Evolutionary conservation across 1,140 invertebrate genomes (phyloP), one percentile per base, ranked within the genome.

Genomic region (Spodoptera litura): DNA sequence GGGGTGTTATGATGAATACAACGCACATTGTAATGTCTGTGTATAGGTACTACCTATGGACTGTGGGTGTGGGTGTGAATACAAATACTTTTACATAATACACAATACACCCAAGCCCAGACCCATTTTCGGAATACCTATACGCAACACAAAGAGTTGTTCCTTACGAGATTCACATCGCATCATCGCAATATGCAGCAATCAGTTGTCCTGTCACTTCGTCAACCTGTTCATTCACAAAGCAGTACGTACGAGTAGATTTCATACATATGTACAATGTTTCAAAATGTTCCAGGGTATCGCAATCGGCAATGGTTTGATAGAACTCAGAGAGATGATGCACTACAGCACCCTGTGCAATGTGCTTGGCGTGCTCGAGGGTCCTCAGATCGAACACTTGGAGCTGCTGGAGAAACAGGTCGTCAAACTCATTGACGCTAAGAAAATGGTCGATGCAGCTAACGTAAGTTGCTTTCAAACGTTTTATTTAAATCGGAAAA

Each of bases 221-320:
- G 6, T 10, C 0, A 44, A 44, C 20, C 20, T 0, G 20, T 20
- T 20, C 31, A 31, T 31, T 31, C 25, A 10, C 3, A 20, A 10
- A 59, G 6, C 20, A 20, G 20, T 20, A 20, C 20, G 20, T 20
- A 59, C 15, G 53, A 20, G 20, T 12, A 13, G 13, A 5, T 55
- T 55, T 6, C 9, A 4, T 58, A 3, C 5, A 8, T 25, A 58
- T 58, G 9, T 25, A 6, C 9, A 15, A 58, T 20, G 3, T 27
- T 10, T 12, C 0, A 5, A 11, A 55, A 27, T 4, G 0, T 82
- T 81, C 20, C 76, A 86, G 85, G 85, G 85, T 59, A 74, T 87
- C 11, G 77, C 81, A 10, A 87, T 87, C 13, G 83, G 85, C n/a
- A 85, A 85, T 38, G 85, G 83, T 8, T 58, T 83, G 20, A 79